Percentiles rank a stretch among this genome's conserved stretches.
phyloP scores from a whole-genome alignment of 2,797 vertebrate species.

The Avahi laniger region DNA sequence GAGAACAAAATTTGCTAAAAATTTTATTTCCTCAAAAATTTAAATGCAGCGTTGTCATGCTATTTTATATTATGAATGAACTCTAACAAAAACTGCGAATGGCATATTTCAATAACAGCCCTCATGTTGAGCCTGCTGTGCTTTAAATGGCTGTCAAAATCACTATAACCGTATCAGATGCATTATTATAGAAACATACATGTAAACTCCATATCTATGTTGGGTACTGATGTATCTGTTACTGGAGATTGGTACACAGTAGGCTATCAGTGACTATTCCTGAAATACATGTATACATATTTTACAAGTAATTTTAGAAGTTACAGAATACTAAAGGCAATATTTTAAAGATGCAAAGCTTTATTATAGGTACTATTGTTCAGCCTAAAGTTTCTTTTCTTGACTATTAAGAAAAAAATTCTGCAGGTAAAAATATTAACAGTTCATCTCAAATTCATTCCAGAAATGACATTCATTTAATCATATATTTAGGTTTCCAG shows the following conservation, averaged over 20 bases:
- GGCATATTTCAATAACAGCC: not conserved
- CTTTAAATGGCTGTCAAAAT: not conserved
- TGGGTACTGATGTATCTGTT: not conserved
- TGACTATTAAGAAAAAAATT: not conserved
- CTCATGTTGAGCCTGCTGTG: not conserved
- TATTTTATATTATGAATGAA: not conserved
- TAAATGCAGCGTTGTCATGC: not conserved
- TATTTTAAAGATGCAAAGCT: not conserved
- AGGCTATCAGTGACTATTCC: not conserved
- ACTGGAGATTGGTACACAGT: not conserved
- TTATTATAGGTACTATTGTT: not conserved
- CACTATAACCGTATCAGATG: not conserved
- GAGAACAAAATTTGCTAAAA: not conserved
- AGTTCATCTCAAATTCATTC: not conserved
- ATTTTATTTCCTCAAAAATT: not conserved
- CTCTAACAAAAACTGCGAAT: not conserved
- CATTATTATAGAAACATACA: not conserved
- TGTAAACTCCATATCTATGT: rapidly evolving
- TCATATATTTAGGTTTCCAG: not conserved
- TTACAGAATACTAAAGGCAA: not conserved
- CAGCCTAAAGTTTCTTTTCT: not conserved
- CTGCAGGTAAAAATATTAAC: not conserved
- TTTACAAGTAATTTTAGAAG: not conserved
- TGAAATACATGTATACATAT: not conserved
- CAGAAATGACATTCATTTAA: not conserved